These are phyloP conservation scores for Eupristina koningsbergeri DNA, from an alignment of 1,140 invertebrate species.

Conservation along the genomic window DNA sequence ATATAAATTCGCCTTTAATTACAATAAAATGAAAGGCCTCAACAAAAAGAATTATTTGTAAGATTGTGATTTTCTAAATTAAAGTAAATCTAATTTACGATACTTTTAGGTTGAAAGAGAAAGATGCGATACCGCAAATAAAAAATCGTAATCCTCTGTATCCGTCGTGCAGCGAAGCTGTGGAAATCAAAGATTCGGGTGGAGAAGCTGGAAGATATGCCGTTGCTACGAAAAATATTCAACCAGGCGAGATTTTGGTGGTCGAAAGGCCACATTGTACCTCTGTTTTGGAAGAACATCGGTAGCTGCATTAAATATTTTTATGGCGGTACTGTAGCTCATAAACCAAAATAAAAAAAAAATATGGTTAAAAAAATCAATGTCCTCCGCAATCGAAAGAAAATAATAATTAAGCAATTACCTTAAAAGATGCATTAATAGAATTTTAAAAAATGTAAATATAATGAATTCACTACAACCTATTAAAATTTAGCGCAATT, in stretches of 20 bases:
- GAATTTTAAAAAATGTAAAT: too few species aligned
- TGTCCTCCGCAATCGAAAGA: neutral
- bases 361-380: neutral
- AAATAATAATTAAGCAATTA: too few species aligned
- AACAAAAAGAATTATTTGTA: too few species aligned
- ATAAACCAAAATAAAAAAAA: neutral
- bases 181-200: constrained; percentile 74
- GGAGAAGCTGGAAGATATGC: constrained; percentile 76
- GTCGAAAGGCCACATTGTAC: constrained; percentile 84
- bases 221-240: constrained; percentile 77
- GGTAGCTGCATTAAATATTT: constrained; percentile 51
- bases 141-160: constrained; percentile 73
- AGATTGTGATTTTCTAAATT: too few species aligned
- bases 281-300: constrained; percentile 80
- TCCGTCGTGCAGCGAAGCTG: constrained; percentile 75
- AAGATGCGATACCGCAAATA: constrained; percentile 57
- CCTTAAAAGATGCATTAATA: too few species aligned
- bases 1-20: too few species aligned
- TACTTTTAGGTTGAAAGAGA: constrained; percentile 48
- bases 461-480: too few species aligned
- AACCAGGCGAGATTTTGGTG: constrained; percentile 79
- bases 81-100: neutral
- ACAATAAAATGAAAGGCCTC: too few species aligned
- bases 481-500: too few species aligned
- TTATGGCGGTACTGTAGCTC: neutral